A percentile compares a stretch with the other conserved stretches of the same genome.
Conservation (phyloP, 2,797 vertebrate species). For the Agapornis canus region DNA sequence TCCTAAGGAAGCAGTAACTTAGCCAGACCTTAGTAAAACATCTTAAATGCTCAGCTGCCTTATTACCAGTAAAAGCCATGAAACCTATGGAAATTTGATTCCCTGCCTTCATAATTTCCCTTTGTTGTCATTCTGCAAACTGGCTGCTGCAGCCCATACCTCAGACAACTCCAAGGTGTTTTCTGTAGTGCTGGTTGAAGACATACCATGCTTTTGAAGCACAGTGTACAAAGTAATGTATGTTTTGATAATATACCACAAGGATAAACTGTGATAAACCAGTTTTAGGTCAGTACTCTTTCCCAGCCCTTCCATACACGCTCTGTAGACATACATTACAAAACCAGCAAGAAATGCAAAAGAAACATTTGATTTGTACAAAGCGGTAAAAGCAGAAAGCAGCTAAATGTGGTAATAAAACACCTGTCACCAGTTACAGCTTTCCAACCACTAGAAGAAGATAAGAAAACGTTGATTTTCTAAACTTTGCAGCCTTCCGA, state of each 20-base stretch:
- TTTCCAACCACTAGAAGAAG: neutral
- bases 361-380: neutral
- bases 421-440: neutral
- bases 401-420: neutral
- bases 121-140: neutral
- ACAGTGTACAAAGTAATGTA: neutral
- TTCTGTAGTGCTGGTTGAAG: neutral
- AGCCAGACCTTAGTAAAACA: neutral
- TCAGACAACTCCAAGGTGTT: neutral
- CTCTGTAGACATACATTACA: neutral
- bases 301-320: neutral
- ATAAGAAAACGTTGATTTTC: neutral
- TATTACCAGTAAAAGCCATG: neutral
- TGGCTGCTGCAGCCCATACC: neutral
- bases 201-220: neutral
- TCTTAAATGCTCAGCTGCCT: neutral
- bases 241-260: neutral
- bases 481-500: neutral
- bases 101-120: neutral
- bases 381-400: neutral
- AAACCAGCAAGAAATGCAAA: neutral
- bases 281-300: neutral
- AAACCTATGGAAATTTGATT: neutral
- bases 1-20: neutral
- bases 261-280: neutral